Evolutionary conservation across 2,113 vertebrate species (phyloP).

Genomic region (Bothrops jararaca): DNA sequence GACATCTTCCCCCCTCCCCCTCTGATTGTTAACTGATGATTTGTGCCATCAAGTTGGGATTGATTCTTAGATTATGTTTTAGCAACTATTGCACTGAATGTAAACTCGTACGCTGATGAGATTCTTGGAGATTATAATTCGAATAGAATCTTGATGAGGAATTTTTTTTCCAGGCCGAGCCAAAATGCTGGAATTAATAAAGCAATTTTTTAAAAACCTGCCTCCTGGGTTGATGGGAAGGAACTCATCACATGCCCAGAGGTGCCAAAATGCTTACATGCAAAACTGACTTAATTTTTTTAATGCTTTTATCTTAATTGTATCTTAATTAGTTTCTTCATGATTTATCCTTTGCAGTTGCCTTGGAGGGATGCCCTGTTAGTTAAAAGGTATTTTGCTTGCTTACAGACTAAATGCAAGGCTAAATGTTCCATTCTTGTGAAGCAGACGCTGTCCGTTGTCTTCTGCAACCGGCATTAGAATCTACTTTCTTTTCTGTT

Average conservation of each 20-base stretch:
- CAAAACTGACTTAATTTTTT: not conserved
- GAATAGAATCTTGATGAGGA: not conserved
- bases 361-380: not conserved
- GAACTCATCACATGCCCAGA: not conserved
- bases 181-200: not conserved
- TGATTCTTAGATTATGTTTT: not conserved
- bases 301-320: not conserved
- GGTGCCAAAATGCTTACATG: not conserved
- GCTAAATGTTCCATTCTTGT: not conserved
- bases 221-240: not conserved
- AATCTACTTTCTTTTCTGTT: no score
- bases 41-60: not conserved
- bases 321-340: not conserved
- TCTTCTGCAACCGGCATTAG: not conserved
- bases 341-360: not conserved
- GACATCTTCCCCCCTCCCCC: not conserved
- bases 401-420: not conserved
- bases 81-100: not conserved
- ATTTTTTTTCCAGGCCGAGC: not conserved
- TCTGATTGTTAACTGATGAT: not conserved
- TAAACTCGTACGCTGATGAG: not conserved
- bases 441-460: not conserved
- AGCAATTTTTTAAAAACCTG: not conserved
- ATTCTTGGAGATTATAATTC: not conserved
- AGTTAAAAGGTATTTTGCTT: not conserved